Conservation (phyloP, 2,888 invertebrate genomes). For the Temnothorax rugatulus region DNA sequence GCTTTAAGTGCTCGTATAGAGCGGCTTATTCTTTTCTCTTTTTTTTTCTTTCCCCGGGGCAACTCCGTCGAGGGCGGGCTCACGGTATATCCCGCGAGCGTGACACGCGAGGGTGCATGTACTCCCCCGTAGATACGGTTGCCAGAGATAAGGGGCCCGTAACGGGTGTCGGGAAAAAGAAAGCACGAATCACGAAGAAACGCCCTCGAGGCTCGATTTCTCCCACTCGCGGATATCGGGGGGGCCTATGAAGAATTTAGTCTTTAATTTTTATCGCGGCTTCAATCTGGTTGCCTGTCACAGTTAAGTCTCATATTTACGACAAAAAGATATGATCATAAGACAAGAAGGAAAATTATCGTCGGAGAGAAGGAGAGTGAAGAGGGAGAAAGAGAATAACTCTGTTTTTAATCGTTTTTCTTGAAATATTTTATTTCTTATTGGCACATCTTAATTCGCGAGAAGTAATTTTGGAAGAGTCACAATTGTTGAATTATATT, state of each 20-base stretch:
- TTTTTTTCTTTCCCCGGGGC: slow-evolving; percentile 22
- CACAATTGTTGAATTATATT: neutral
- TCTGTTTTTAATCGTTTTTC: neutral
- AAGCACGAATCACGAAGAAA: slow-evolving; percentile 58
- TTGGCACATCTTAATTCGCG: neutral
- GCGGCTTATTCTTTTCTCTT: slow-evolving; percentile 20
- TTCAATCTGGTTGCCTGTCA: neutral
- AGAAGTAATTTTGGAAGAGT: neutral
- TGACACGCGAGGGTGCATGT: slow-evolving; percentile 75
- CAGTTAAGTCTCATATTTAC: slow-evolving; percentile 5
- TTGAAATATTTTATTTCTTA: neutral
- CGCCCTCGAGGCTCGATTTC: slow-evolving; percentile 23
- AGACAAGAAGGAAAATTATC: neutral
- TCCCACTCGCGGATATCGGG: neutral
- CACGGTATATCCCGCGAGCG: slow-evolving; percentile 55
- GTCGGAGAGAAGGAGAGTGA: neutral
- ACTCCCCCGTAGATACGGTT: slow-evolving; percentile 66
- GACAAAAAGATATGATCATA: neutral
- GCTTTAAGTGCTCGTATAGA: slow-evolving; percentile 28
- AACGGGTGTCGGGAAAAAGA: slow-evolving; percentile 50
- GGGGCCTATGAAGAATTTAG: neutral
- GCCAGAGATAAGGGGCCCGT: slow-evolving; percentile 68
- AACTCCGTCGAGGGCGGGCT: slow-evolving; percentile 36
- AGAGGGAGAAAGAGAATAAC: neutral
- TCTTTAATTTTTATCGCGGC: neutral